These are phyloP conservation scores for Myotis lucifugus DNA, from an alignment of 2,113 vertebrate genomes.

Conservation along the genomic window DNA sequence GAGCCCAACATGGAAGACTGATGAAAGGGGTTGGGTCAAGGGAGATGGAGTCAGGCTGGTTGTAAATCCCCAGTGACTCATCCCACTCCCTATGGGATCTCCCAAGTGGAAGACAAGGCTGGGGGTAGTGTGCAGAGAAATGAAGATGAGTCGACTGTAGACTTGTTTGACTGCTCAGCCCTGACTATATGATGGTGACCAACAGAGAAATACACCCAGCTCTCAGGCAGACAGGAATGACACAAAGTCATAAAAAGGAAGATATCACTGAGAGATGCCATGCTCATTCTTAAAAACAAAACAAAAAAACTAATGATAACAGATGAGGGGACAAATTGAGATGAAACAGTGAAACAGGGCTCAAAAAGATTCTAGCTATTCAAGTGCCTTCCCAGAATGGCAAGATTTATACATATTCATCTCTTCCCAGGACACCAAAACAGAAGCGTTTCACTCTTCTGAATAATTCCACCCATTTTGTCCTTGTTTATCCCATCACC, in stretches of 20 bases:
- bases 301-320: background rate
- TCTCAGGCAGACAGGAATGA: background rate
- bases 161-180: background rate
- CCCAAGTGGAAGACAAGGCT: background rate
- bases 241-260: background rate
- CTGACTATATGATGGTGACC: background rate
- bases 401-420: background rate
- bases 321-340: background rate
- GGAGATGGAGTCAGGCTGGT: background rate
- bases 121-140: background rate
- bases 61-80: background rate
- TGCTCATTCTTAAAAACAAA: background rate
- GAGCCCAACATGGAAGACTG: background rate
- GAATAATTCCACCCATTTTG: background rate
- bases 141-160: background rate
- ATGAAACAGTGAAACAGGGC: accelerated
- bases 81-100: background rate
- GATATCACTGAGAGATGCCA: background rate
- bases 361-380: background rate
- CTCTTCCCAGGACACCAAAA: background rate
- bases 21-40: background rate
- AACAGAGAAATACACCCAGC: background rate
- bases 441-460: background rate
- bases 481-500: background rate
- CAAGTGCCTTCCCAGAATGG: background rate